These are phyloP conservation scores for Pseudococcus jackbeardsleyi DNA, from an alignment of 2,888 invertebrate genomes.

Conservation along the genomic window DNA sequence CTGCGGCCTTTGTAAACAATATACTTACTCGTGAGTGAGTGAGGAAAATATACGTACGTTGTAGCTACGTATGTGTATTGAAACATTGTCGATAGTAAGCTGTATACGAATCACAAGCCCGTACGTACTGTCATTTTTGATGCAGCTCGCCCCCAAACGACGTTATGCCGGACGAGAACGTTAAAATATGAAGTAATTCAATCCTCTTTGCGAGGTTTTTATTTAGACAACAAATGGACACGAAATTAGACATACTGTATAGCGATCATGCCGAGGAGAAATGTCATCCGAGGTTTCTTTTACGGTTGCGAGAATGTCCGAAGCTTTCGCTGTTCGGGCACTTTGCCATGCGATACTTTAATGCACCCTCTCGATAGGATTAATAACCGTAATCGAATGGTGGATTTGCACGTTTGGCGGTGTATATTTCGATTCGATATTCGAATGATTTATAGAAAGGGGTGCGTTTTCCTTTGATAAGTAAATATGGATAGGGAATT, in stretches of 20 bases:
- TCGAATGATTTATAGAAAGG: neutral
- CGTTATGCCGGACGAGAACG: neutral
- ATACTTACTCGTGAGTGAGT: neutral
- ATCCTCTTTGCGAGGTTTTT: conserved; percentile 58
- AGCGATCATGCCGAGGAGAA: neutral
- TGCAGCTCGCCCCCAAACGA: too few relatives aligned
- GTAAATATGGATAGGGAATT: neutral
- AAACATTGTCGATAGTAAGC: neutral
- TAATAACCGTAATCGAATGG: conserved; percentile 58
- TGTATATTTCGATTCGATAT: conserved; percentile 45
- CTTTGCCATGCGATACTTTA: conserved; percentile 64
- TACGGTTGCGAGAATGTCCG: conserved; percentile 18
- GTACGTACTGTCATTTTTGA: neutral
- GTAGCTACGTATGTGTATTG: neutral
- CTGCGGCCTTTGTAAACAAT: conserved; percentile 51
- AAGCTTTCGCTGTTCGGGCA: conserved; percentile 19
- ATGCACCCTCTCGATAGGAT: conserved; percentile 48
- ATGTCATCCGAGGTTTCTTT: conserved; percentile 52
- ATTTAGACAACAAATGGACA: conserved; percentile 65
- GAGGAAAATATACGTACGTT: neutral
- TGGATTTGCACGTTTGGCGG: neutral
- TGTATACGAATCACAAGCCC: conserved; percentile 6
- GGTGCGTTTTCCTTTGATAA: conserved; percentile 36
- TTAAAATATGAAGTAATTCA: conserved; percentile 57
- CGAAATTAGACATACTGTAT: conserved; percentile 36